phyloP scores from a whole-genome alignment of 2,113 vertebrate species.

The Nerophis lumbriciformis region DNA sequence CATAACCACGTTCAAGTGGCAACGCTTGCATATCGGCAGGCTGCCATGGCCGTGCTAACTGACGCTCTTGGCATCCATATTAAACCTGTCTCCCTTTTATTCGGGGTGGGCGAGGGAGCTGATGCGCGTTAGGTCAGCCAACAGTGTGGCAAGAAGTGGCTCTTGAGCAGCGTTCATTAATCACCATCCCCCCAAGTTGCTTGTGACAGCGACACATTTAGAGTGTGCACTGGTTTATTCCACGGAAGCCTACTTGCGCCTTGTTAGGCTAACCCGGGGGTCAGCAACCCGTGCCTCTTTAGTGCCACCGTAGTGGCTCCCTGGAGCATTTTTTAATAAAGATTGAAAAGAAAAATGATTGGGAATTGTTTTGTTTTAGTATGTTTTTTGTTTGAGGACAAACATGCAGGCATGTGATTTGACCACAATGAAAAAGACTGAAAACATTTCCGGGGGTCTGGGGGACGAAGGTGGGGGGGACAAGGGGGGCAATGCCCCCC shows the following conservation, averaged over 20 bases:
- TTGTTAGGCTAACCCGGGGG: background rate
- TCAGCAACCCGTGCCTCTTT: no score
- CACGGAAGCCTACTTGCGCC: conserved; percentile 3
- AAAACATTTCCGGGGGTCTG: no score
- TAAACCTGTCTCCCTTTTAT: conserved; percentile 21
- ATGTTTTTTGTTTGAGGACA: no score
- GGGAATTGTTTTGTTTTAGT: no score
- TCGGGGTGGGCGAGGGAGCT: conserved; percentile 31
- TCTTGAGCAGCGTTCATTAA: conserved; percentile 40
- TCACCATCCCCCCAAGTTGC: conserved; percentile 20
- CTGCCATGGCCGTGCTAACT: conserved; percentile 29
- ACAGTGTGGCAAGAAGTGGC: conserved; percentile 31
- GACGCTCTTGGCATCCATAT: background rate
- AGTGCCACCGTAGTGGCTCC: no score
- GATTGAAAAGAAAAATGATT: no score
- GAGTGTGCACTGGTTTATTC: conserved; percentile 30
- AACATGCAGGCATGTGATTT: no score
- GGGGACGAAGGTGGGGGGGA: no score
- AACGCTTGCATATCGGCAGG: conserved; percentile 23
- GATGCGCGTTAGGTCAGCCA: conserved; percentile 41
- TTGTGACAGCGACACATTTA: conserved; percentile 33
- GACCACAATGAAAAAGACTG: no score
- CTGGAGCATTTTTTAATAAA: no score
- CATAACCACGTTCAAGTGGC: conserved; percentile 29
- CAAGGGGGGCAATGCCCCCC: no score